These are phyloP conservation scores for Erebia epiphron DNA, from an alignment of 2,888 invertebrate genomes.

Conservation along the genomic window DNA sequence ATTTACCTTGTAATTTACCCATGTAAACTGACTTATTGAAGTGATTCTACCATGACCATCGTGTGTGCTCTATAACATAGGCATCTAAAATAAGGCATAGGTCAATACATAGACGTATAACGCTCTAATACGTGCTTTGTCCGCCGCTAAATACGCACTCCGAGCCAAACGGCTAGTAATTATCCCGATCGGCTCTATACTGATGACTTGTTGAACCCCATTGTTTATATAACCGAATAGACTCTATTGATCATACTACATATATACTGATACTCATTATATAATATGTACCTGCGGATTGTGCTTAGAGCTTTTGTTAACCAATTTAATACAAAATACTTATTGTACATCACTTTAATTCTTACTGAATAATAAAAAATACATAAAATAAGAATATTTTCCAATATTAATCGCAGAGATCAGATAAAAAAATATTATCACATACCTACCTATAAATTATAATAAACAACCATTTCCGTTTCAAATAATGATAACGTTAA, in stretches of 20 bases:
- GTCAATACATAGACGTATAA: constrained; percentile 50
- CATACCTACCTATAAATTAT: no score
- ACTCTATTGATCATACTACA: not conserved
- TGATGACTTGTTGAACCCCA: constrained; percentile 35
- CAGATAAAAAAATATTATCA: no score
- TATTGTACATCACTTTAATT: no score
- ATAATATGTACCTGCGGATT: not conserved
- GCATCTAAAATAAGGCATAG: constrained; percentile 18
- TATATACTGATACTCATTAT: no score
- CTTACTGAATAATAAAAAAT: no score
- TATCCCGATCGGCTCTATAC: constrained; percentile 29
- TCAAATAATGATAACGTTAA: not conserved
- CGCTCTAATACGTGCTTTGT: constrained; percentile 64
- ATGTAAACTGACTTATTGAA: no score
- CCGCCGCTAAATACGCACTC: constrained; percentile 45
- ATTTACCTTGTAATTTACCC: no score
- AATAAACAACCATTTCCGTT: not conserved
- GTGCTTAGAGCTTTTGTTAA: not conserved
- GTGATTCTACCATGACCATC: not conserved
- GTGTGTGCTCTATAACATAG: constrained; percentile 27
- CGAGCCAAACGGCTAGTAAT: constrained; percentile 36
- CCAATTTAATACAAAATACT: not conserved
- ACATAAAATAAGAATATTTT: no score
- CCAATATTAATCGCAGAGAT: no score
- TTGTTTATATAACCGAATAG: constrained; percentile 15